A percentile compares a stretch with the other conserved stretches of the same genome.
These are phyloP conservation scores for Monodelphis domestica DNA, from an alignment of 2,797 vertebrate genomes.

Conservation along the genomic window DNA sequence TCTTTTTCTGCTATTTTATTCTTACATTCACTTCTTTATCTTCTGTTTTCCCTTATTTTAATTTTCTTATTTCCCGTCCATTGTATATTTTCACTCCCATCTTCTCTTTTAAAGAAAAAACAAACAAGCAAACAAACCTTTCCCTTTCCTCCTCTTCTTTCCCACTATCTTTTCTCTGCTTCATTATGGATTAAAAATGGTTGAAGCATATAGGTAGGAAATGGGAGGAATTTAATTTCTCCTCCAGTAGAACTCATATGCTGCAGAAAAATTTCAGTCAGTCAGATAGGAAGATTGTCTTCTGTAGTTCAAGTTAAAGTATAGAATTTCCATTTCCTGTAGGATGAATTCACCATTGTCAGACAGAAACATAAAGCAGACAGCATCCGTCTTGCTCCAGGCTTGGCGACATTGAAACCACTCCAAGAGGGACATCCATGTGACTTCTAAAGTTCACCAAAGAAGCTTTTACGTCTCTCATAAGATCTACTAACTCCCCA, in stretches of 20 bases:
- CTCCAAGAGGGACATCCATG: background rate
- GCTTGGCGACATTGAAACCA: background rate
- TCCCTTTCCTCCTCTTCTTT: background rate
- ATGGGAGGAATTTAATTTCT: background rate
- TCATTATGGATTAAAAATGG: background rate
- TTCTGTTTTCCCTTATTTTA: background rate
- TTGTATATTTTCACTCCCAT: background rate
- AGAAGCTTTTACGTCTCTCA: background rate
- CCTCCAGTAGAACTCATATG: background rate
- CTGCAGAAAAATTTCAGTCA: background rate
- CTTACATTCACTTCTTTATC: background rate
- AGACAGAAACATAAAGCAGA: background rate
- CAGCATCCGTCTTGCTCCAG: background rate
- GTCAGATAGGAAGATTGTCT: background rate
- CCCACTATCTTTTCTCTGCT: background rate
- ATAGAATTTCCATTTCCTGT: background rate
- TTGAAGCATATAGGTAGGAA: background rate
- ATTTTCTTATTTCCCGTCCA: background rate
- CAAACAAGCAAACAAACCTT: background rate
- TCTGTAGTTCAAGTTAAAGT: background rate
- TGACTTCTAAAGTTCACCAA: background rate
- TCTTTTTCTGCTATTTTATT: background rate
- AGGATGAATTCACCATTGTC: conserved; percentile 14
- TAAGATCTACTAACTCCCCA: conserved; percentile 41
- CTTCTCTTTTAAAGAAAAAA: background rate